Conservation (phyloP, 2,888 invertebrate species). For the Tenthredo notha region DNA sequence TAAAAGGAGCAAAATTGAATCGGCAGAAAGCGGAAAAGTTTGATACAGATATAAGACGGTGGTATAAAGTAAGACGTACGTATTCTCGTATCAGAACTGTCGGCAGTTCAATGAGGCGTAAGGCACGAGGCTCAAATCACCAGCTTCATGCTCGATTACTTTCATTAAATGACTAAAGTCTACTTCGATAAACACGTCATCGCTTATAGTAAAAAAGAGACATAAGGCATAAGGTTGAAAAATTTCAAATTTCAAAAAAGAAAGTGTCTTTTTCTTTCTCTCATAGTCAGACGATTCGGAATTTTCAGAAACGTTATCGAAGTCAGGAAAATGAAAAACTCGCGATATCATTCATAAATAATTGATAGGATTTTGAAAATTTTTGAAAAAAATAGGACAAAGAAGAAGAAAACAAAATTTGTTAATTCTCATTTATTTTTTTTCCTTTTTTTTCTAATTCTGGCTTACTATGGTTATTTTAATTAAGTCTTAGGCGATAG, state of each 20-base stretch:
- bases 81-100: neutral
- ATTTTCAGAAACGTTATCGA: no score
- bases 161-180: constrained; percentile 35
- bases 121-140: constrained; percentile 42
- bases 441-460: neutral
- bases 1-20: neutral
- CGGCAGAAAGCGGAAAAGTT: neutral
- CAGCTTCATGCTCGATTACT: constrained; percentile 36
- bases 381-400: no score
- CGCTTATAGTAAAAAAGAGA: no score
- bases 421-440: no score
- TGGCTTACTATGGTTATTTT: neutral
- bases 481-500: neutral
- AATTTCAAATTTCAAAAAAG: no score
- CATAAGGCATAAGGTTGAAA: no score
- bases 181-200: constrained; percentile 5
- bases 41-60: neutral
- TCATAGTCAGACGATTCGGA: no score
- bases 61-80: neutral
- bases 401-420: no score
- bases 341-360: no score
- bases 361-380: no score
- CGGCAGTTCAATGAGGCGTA: constrained; percentile 34
- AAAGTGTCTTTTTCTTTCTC: no score
- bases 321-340: no score